These are phyloP conservation scores for Drosophila pseudotakahashii DNA, from an alignment of 2,888 invertebrate species.

Conservation along the genomic window DNA sequence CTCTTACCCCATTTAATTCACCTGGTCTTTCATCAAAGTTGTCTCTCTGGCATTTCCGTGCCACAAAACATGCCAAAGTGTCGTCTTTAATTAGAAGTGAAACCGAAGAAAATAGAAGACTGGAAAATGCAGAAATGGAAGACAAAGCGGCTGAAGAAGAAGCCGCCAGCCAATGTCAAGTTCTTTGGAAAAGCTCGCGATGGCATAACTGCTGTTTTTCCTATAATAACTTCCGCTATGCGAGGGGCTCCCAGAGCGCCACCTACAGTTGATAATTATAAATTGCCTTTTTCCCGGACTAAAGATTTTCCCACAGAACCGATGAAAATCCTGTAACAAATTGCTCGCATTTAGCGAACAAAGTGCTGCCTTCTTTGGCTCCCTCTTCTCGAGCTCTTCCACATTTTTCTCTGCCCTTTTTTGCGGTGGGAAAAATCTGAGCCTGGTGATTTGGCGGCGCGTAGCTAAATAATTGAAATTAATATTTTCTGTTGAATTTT, in stretches of 20 bases:
- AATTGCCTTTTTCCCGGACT: conserved; percentile 34
- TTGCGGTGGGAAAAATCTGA: conserved; percentile 38
- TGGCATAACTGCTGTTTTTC: conserved; percentile 37
- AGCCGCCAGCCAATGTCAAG: conserved; percentile 47
- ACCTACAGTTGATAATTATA: conserved; percentile 74
- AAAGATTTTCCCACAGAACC: conserved; percentile 54
- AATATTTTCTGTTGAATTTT: conserved; percentile 68
- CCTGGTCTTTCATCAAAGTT: conserved; percentile 46
- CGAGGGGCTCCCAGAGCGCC: conserved; percentile 54
- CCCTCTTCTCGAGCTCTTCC: conserved; percentile 25
- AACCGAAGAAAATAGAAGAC: conserved; percentile 49
- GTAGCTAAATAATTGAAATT: conserved; percentile 76
- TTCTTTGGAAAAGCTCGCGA: conserved; percentile 58
- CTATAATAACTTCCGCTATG: conserved; percentile 73
- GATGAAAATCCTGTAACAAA: conserved; percentile 73
- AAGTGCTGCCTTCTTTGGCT: conserved; percentile 55
- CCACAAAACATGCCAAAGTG: conserved; percentile 74
- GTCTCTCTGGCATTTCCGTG: conserved; percentile 68
- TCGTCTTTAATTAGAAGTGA: conserved; percentile 76
- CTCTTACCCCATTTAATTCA: conserved; percentile 11
- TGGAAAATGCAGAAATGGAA: conserved; percentile 30
- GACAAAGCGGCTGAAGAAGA: conserved; percentile 29
- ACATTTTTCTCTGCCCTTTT: conserved; percentile 20
- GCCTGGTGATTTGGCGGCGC: conserved; percentile 36
- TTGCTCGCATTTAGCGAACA: conserved; percentile 77